Conservation (phyloP, 2,888 invertebrate species). For the Entomobrya proxima region DNA sequence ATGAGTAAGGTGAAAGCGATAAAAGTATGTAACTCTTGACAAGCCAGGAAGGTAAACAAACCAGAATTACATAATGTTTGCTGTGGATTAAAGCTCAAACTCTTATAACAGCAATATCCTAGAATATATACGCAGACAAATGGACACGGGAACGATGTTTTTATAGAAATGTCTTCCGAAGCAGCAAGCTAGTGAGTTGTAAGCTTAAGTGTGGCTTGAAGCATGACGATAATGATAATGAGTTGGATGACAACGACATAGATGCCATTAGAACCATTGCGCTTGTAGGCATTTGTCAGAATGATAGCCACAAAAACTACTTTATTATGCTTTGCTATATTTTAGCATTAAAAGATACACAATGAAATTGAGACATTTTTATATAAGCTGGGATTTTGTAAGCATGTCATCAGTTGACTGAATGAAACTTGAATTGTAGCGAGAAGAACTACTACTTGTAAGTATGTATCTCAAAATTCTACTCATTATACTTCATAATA, state of each 20-base stretch:
- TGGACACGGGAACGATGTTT: too few species aligned
- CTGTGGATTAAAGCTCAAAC: too few species aligned
- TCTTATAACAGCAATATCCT: too few species aligned
- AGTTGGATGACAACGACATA: conserved; percentile 19
- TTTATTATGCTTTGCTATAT: background rate
- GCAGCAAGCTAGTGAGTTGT: background rate
- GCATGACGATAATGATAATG: conserved; percentile 59
- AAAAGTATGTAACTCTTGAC: conserved; percentile 4
- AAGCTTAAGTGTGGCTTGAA: conserved; percentile 3
- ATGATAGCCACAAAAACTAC: background rate
- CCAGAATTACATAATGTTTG: too few species aligned
- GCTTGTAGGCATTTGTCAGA: conserved; percentile 15
- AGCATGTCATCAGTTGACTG: background rate
- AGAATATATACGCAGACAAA: too few species aligned
- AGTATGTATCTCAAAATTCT: background rate
- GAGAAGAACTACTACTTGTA: background rate
- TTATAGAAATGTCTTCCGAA: background rate
- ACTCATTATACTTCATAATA: background rate
- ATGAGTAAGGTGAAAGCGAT: background rate
- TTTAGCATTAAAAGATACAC: background rate
- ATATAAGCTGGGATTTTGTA: background rate
- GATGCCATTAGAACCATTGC: conserved; percentile 21
- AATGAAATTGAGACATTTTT: background rate
- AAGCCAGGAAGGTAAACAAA: background rate
- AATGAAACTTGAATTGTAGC: background rate